Evolutionary conservation across 2,797 vertebrate species (phyloP), one percentile per base, ranked within the genome.

Genomic region (Neopelma chrysocephalum): DNA sequence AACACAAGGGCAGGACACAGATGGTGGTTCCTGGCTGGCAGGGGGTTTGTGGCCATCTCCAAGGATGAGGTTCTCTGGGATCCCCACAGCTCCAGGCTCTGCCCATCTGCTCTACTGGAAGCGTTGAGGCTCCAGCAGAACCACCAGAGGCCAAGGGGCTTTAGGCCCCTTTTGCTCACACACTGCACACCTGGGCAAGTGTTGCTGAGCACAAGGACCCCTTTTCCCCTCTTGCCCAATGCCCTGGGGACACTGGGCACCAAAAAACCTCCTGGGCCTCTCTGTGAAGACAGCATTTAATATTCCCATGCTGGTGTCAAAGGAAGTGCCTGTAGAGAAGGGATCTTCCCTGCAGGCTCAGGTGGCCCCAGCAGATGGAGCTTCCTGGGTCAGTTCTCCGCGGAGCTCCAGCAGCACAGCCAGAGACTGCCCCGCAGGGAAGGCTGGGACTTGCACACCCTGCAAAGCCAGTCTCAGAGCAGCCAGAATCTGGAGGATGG

Each of bases 401-500:
- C 51, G 18, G 29, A 27, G 34, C 34, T 60, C 34, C 53, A 54
- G 53, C 53, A 54, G 53, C 53, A 32, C 19, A 32, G 31, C 31
- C 15, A 26, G 34, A 15, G 16, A 20, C 6, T 36, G 34, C 56
- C n/a, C 56, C 5, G 6, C 15, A 26, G 7, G 10, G 57, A 34
- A 58, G 57, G 15, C 15, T 32, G 19, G 8, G 53, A 32, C 31
- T 32, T 54, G 15, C 34, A 36, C 15, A 16, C 23, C n/a, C 34
- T 36, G 42, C 2, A 72, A 8, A 3, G 19, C 19, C 12, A 12
- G 15, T 13, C 11, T 6, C 10, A 26, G 19, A 73, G 14, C 4
- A 4, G 61, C 8, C 4, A 1, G 2, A 21, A 21, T 0, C 12
- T 17, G 1, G 36, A 12, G 8, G 1, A 32, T 19, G 53, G 53